Evolutionary conservation across 2,113 vertebrate genomes (phyloP).

Genomic region (Pterophyllum scalare): DNA sequence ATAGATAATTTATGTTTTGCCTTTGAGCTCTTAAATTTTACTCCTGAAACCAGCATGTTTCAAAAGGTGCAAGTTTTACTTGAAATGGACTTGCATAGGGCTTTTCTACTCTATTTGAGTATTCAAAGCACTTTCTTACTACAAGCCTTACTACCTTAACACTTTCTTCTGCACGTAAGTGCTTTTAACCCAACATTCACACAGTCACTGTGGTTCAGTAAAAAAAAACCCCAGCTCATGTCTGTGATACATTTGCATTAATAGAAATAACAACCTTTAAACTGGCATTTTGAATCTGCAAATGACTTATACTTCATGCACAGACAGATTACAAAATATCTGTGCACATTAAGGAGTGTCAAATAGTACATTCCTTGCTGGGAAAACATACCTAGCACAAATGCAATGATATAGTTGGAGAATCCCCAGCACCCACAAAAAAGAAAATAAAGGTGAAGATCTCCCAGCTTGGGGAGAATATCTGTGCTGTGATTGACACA

Average conservation of each 20-base stretch:
- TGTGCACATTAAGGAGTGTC: neutral
- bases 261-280: no score
- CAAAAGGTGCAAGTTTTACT: no score
- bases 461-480: conserved; percentile 90
- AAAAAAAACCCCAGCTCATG: no score
- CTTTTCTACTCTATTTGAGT: no score
- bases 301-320: neutral
- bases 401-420: conserved; percentile 91
- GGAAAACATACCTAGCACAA: conserved; percentile 85
- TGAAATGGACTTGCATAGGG: no score
- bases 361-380: neutral
- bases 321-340: neutral
- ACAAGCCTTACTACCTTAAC: no score
- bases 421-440: conserved; percentile 88
- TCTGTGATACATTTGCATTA: no score
- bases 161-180: no score
- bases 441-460: conserved; percentile 85
- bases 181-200: no score
- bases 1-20: neutral
- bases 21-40: neutral
- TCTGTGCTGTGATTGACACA: conserved; percentile 83
- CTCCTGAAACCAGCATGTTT: no score
- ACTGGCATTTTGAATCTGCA: neutral
- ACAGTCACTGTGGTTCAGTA: no score
- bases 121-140: no score